Conservation (phyloP, 2,888 invertebrate genomes). For the Polymixis flavicincta region DNA sequence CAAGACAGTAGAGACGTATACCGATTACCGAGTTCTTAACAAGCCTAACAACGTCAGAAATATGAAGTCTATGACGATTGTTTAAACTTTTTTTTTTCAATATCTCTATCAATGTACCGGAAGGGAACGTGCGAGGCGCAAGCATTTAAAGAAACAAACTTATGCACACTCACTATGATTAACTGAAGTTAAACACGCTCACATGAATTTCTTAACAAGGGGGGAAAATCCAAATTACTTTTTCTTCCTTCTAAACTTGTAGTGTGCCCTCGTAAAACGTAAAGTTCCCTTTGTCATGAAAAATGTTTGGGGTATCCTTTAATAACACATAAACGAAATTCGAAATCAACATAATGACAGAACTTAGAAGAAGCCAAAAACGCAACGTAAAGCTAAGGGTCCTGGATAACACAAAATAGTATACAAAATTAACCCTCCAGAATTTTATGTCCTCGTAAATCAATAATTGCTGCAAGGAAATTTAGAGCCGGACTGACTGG, state of each 20-base stretch:
- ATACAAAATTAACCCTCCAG: constrained; percentile 25
- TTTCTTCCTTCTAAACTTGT: constrained; percentile 50
- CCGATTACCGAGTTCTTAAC: constrained; percentile 44
- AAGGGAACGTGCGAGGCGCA: constrained; percentile 47
- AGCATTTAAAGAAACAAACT: constrained; percentile 56
- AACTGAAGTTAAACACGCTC: constrained; percentile 60
- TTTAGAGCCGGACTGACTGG: constrained; percentile 6
- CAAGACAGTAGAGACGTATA: constrained; percentile 37
- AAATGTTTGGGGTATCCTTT: constrained; percentile 33
- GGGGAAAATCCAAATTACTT: constrained; percentile 57
- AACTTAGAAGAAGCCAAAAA: constrained; percentile 6
- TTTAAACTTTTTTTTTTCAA: constrained; percentile 54
- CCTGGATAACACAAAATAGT: constrained; percentile 13
- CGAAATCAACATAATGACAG: constrained; percentile 24
- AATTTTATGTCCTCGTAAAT: constrained; percentile 44
- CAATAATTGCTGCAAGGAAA: constrained; percentile 37
- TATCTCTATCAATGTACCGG: constrained; percentile 57
- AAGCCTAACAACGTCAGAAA: constrained; percentile 53
- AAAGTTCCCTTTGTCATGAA: constrained; percentile 66
- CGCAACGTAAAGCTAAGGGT: constrained; percentile 2
- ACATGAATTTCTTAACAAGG: constrained; percentile 47
- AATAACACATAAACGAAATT: constrained; percentile 47
- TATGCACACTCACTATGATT: constrained; percentile 49
- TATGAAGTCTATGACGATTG: constrained; percentile 59
- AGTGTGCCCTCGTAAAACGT: constrained; percentile 58